A percentile compares a stretch with the other conserved stretches of the same genome.
phyloP scores from a whole-genome alignment of 2,888 invertebrate species.

The Coelinius sp. region DNA sequence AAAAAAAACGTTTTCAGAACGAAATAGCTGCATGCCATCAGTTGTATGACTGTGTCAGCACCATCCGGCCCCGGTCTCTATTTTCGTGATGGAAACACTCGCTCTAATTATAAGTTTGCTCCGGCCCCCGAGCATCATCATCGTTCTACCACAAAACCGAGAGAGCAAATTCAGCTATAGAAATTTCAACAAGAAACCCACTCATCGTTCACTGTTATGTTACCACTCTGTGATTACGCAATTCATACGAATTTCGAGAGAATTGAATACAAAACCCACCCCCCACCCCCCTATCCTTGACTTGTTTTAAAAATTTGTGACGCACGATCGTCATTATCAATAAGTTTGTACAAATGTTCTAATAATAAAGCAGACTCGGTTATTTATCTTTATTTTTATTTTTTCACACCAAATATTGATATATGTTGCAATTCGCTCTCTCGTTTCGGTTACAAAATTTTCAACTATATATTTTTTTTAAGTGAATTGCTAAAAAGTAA shows the following conservation, averaged over 20 bases:
- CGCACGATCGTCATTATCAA: neutral
- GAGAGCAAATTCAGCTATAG: conserved; percentile 17
- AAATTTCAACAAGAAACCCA: conserved; percentile 4
- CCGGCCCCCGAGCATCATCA: conserved; percentile 45
- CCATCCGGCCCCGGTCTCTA: conserved; percentile 61
- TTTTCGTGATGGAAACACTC: conserved; percentile 66
- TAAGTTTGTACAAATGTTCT: neutral
- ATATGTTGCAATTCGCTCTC: neutral
- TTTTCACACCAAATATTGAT: neutral
- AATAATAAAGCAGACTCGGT: neutral
- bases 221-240: neutral
- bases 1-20: neutral
- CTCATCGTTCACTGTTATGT: neutral
- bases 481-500: no score
- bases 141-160: conserved; percentile 31
- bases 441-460: neutral
- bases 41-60: conserved; percentile 43
- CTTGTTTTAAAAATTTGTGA: neutral
- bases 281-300: neutral
- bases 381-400: neutral
- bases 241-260: neutral
- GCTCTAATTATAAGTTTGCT: conserved; percentile 66
- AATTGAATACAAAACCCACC: neutral
- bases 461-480: no score
- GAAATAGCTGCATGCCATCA: neutral